Conservation (phyloP, 92 coral and sea anemone species). For the Anthopleura xanthogrammica region DNA sequence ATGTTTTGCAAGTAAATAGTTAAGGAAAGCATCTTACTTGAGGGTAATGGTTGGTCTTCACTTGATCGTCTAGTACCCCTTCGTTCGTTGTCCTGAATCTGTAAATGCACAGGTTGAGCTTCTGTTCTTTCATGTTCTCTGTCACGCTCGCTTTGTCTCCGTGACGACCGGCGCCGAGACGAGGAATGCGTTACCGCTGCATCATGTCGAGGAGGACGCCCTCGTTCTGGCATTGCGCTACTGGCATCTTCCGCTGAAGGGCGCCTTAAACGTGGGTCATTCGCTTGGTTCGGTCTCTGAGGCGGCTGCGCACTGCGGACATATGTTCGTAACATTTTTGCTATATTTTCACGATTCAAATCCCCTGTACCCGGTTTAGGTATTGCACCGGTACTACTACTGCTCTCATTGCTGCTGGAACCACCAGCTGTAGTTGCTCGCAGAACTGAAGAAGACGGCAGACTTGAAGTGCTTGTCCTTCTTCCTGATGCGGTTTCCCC, state of each 20-base stretch:
- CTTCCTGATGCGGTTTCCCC: constrained; percentile 9
- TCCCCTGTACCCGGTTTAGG: constrained; percentile 17
- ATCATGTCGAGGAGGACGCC: constrained; percentile 26
- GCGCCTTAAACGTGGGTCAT: constrained; percentile 21
- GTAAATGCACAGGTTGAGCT: constrained; percentile 71
- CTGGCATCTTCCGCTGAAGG: constrained; percentile 6
- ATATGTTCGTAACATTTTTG: constrained; percentile 30
- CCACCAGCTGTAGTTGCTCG: background rate
- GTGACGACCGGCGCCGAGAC: constrained; percentile 38
- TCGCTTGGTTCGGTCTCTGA: constrained; percentile 28
- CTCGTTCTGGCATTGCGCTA: constrained; percentile 11
- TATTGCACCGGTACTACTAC: constrained; percentile 20
- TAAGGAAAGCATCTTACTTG: constrained; percentile 54
- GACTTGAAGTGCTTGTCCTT: background rate
- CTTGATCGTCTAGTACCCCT: constrained; percentile 26
- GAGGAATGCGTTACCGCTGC: constrained; percentile 1
- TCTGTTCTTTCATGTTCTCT: constrained; percentile 32
- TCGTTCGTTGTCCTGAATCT: constrained; percentile 70
- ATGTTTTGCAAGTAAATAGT: background rate
- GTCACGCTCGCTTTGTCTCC: constrained; percentile 27
- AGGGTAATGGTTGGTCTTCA: constrained; percentile 54
- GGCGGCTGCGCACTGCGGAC: constrained; percentile 33
- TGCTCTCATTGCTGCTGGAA: background rate
- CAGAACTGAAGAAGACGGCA: background rate
- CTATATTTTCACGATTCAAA: constrained; percentile 23